Conservation (phyloP, 2,888 invertebrate genomes). For the Neoaliturus tenellus region DNA sequence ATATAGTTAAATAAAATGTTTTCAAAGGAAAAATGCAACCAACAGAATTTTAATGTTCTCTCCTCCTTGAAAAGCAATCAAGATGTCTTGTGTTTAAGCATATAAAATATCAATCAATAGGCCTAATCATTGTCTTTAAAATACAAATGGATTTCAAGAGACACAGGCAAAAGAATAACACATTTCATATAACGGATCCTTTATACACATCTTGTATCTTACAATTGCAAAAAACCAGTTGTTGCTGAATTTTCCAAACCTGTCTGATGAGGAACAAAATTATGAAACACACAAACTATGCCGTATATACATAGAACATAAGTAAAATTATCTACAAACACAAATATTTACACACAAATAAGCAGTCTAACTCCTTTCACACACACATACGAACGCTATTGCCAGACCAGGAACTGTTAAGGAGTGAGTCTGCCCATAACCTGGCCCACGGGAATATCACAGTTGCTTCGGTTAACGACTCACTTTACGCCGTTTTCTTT, state of each 20-base stretch:
- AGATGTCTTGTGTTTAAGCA: no score
- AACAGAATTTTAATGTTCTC: no score
- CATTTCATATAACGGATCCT: conserved; percentile 36
- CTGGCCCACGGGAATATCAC: conserved; percentile 68
- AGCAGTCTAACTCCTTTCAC: conserved; percentile 65
- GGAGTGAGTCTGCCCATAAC: conserved; percentile 66
- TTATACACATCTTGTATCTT: conserved; percentile 48
- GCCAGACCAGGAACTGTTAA: conserved; percentile 53
- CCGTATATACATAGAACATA: conserved; percentile 45
- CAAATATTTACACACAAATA: conserved; percentile 54
- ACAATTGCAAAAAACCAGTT: conserved; percentile 51
- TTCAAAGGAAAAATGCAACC: no score
- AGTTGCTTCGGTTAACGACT: conserved; percentile 60
- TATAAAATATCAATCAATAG: no score
- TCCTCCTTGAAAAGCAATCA: no score
- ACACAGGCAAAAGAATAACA: background rate
- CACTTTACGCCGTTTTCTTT: conserved; percentile 16
- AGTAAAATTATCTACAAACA: conserved; percentile 61
- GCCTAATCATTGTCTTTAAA: no score
- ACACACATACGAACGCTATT: conserved; percentile 33
- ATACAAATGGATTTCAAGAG: background rate
- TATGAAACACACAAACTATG: conserved; percentile 46
- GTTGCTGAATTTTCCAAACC: conserved; percentile 46
- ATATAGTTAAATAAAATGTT: no score
- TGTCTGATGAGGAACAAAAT: conserved; percentile 30